Evolutionary conservation across 2,113 vertebrate genomes (phyloP).

Genomic region (Oryctolagus cuniculus): DNA sequence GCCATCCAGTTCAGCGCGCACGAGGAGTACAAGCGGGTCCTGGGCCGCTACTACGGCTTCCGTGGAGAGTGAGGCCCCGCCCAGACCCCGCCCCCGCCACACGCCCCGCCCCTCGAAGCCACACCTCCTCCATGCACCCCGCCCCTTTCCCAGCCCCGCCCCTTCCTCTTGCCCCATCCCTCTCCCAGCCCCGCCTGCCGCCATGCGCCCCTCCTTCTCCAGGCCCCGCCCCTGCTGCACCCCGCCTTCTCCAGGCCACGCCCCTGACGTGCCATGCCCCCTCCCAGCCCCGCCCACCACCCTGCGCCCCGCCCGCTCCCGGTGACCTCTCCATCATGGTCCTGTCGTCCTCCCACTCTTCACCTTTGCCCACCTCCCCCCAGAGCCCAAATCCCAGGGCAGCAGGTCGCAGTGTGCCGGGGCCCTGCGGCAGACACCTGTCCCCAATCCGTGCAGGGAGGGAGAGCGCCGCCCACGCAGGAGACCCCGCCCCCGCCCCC

Average conservation of each 20-base stretch:
- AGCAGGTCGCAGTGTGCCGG: background rate
- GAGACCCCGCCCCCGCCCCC: no score
- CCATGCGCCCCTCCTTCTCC: background rate
- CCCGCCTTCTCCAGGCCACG: background rate
- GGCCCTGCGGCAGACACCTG: background rate
- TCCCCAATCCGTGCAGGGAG: background rate
- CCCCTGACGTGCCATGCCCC: fast-evolving
- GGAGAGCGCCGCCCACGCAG: background rate
- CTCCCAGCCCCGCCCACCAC: no score
- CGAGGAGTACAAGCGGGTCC: slow-evolving; percentile 95
- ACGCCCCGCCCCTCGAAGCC: no score
- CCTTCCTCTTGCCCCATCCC: no score
- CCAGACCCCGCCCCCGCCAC: background rate
- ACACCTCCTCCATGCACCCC: no score
- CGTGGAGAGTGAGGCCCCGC: slow-evolving; percentile 93
- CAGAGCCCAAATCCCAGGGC: background rate
- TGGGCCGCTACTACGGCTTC: slow-evolving; percentile 95
- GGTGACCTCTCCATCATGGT: no score
- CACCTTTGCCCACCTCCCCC: background rate
- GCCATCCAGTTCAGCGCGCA: slow-evolving; percentile 99
- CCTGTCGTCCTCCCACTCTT: no score
- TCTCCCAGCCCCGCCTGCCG: no score
- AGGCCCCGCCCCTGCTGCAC: background rate
- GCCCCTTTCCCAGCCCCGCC: background rate
- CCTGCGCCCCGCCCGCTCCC: background rate